Percentiles rank a stretch among this genome's conserved stretches.
phyloP scores from a whole-genome alignment of 2,113 vertebrate genomes.

The Apeltes quadracus region DNA sequence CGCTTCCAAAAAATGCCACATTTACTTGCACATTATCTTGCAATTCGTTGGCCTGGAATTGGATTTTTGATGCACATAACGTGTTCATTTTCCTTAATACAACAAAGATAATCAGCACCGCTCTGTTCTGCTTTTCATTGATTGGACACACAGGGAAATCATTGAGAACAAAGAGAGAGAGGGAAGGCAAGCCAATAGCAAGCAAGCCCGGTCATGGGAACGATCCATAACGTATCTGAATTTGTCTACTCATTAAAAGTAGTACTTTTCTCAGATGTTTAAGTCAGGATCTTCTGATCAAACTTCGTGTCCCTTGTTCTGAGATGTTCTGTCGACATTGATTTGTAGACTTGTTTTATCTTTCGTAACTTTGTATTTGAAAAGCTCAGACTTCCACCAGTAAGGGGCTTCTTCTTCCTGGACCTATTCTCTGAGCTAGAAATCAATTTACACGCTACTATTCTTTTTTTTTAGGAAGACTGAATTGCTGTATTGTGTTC shows the following conservation, averaged over 20 bases:
- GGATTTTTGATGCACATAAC: constrained; percentile 38
- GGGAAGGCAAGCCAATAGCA: constrained; percentile 41
- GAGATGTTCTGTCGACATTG: too few species aligned
- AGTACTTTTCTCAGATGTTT: constrained; percentile 9
- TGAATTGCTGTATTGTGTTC: background rate
- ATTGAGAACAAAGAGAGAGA: constrained; percentile 54
- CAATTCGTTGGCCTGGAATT: constrained; percentile 28
- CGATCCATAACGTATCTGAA: constrained; percentile 64
- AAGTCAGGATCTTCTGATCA: constrained; percentile 4
- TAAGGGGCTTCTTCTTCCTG: background rate
- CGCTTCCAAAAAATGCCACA: constrained; percentile 6
- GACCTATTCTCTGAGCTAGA: background rate
- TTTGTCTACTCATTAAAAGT: constrained; percentile 30
- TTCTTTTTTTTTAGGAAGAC: background rate
- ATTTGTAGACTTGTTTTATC: too few species aligned
- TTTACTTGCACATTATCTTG: background rate
- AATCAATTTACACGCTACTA: background rate
- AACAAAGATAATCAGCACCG: constrained; percentile 58
- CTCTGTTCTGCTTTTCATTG: constrained; percentile 59
- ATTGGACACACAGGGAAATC: constrained; percentile 61
- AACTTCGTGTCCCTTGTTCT: background rate
- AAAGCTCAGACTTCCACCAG: too few species aligned
- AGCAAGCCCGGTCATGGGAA: constrained; percentile 69
- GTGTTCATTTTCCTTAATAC: constrained; percentile 27
- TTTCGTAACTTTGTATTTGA: too few species aligned